Evolutionary conservation across 2,888 invertebrate genomes (phyloP).

Genomic region (Eumerus sabulonum): DNA sequence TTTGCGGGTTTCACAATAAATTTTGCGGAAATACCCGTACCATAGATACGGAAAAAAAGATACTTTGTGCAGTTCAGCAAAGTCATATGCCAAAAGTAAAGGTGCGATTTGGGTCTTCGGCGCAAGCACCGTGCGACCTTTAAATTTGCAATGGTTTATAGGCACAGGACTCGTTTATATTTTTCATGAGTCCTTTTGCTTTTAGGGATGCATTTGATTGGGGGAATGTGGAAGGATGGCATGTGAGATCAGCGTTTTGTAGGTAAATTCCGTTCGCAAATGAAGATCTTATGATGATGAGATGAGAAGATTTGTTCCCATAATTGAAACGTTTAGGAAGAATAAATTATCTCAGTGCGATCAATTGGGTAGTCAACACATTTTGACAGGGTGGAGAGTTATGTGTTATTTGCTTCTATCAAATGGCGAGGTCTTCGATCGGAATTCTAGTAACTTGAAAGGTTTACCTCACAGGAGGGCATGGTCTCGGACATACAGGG

Average conservation of each 20-base stretch:
- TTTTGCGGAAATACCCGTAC: constrained; percentile 54
- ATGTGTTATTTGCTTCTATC: constrained; percentile 2
- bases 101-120: constrained; percentile 1
- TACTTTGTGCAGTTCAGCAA: constrained; percentile 41
- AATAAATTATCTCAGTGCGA: constrained; percentile 36
- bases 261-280: constrained; percentile 34
- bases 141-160: constrained; percentile 58
- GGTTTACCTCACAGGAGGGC: no score
- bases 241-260: constrained; percentile 13
- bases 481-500: no score
- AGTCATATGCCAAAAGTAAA: constrained; percentile 50
- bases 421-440: no score
- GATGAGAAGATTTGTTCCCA: constrained; percentile 25
- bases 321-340: constrained; percentile 33
- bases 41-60: constrained; percentile 25
- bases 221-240: constrained; percentile 3
- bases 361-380: constrained; percentile 62
- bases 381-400: constrained; percentile 50
- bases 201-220: constrained; percentile 20
- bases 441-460: no score
- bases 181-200: constrained; percentile 3
- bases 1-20: constrained; percentile 61
- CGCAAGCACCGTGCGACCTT: constrained; percentile 54
- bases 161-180: neutral
- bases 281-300: constrained; percentile 42